Base-by-base conservation (phyloP, 2,797 vertebrate genomes). In the Aselliscus stoliczkanus region DNA sequence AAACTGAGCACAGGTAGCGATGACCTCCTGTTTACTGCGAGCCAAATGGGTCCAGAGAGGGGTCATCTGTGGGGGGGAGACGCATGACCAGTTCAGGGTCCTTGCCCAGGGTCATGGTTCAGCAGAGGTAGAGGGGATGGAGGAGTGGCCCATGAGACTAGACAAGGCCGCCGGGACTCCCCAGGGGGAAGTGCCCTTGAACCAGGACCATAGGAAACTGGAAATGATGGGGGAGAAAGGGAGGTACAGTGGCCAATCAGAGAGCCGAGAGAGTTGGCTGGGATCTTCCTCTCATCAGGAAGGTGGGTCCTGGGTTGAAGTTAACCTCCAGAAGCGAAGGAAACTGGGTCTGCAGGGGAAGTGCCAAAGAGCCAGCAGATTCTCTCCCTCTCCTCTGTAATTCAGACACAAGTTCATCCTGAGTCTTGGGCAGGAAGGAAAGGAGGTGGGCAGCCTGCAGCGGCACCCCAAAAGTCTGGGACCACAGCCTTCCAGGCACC, bases 401-500 rank as follows among this genome's bases (percentile, higher is more conserved):
- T 18, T 42, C 37, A 88, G 65, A 52, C 6, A 10, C 0, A 1
- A 56, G 9, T 37, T 50, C 2, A 2, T 1, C n/a, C 9, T 1
- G 20, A 29, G n/a, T 39, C 70, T 65, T 42, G 13, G 31, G n/a
- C 23, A 58, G 69, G 18, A 87, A 69, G 58, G 64, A 44, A 84
- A 69, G 67, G 34, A 37, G 18, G 52, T 0, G 25, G 37, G 39
- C n/a, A 34, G 64, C 47, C 39, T 2, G 4, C 7, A 10, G 44
- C 52, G 4, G 44, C 0, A 7, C 20, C 47, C 47, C 47, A 44
- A 39, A 47, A 60, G 56, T 47, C 50, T 31, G 83, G 44, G 72
- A 73, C n/a, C 69, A 34, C 44, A 58, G 64, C n/a, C 82, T 87
- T 69, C 50, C 2, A 13, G 14, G n/a, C 52, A 44, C 58, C 52